phyloP scores from a whole-genome alignment of 1,140 invertebrate genomes.

The Saccostrea glomerata region DNA sequence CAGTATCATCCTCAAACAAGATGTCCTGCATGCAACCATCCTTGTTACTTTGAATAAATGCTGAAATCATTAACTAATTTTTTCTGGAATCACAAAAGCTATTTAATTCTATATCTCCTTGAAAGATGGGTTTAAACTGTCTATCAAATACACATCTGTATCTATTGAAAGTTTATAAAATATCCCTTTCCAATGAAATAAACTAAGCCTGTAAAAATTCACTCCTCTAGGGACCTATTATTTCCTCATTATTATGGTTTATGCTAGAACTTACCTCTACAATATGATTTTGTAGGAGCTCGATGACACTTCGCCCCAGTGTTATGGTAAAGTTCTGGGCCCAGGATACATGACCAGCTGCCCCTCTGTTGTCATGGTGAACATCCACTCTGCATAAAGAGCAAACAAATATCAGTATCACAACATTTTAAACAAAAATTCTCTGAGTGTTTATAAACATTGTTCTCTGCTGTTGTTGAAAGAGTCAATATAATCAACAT shows the following conservation, averaged over 20 bases:
- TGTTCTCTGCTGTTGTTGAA: too few relatives aligned
- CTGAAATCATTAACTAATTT: too few relatives aligned
- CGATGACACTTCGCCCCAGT: constrained; percentile 74
- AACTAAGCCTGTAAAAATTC: too few relatives aligned
- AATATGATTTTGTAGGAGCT: constrained; percentile 66
- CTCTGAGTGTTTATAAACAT: too few relatives aligned
- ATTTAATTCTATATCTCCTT: too few relatives aligned
- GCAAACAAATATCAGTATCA: background rate
- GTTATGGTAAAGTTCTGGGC: constrained; percentile 92
- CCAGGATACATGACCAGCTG: constrained; percentile 89
- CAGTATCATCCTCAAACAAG: background rate
- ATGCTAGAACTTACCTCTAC: constrained; percentile 63
- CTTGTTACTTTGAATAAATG: too few relatives aligned
- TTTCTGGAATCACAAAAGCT: too few relatives aligned
- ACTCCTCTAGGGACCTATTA: too few relatives aligned
- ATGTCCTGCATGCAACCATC: too few relatives aligned
- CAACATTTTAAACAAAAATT: background rate
- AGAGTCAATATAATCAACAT: too few relatives aligned
- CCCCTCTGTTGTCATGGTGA: constrained; percentile 88
- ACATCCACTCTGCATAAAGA: constrained; percentile 89
- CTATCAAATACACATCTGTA: background rate
- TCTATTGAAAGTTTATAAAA: background rate
- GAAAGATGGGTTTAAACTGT: too few relatives aligned
- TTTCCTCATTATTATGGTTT: too few relatives aligned
- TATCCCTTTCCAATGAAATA: background rate